Conservation (phyloP, 1,140 invertebrate genomes). For the Cydia splendana region DNA sequence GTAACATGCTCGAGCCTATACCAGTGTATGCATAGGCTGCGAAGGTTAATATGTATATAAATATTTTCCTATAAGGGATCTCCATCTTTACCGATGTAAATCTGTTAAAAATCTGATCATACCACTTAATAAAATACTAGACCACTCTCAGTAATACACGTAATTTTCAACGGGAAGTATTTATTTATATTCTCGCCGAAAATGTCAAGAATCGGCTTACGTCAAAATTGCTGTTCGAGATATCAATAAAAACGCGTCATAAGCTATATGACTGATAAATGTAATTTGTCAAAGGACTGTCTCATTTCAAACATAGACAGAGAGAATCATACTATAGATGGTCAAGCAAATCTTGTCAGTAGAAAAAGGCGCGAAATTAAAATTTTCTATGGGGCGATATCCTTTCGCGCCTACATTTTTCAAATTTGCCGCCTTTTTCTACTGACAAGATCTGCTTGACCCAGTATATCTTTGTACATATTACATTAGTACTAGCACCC, state of each 20-base stretch:
- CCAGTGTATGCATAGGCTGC: slow-evolving; percentile 89
- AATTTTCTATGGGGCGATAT: no score
- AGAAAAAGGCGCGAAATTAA: no score
- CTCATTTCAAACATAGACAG: no score
- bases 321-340: no score
- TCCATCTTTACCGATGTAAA: slow-evolving; percentile 78
- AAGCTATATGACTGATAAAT: not conserved
- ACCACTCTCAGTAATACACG: slow-evolving; percentile 42
- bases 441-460: no score
- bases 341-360: no score
- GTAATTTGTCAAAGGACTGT: not conserved
- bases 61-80: slow-evolving; percentile 86
- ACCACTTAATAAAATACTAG: not conserved
- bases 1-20: slow-evolving; percentile 86
- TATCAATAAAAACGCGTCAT: not conserved
- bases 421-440: no score
- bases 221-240: slow-evolving; percentile 11
- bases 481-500: no score
- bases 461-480: no score
- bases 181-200: slow-evolving; percentile 33
- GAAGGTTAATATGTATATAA: slow-evolving; percentile 88
- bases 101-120: not conserved
- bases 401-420: no score
- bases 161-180: slow-evolving; percentile 38
- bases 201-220: not conserved